These are phyloP conservation scores for Lynx canadensis DNA, from an alignment of 2,113 vertebrate species.

Conservation along the genomic window DNA sequence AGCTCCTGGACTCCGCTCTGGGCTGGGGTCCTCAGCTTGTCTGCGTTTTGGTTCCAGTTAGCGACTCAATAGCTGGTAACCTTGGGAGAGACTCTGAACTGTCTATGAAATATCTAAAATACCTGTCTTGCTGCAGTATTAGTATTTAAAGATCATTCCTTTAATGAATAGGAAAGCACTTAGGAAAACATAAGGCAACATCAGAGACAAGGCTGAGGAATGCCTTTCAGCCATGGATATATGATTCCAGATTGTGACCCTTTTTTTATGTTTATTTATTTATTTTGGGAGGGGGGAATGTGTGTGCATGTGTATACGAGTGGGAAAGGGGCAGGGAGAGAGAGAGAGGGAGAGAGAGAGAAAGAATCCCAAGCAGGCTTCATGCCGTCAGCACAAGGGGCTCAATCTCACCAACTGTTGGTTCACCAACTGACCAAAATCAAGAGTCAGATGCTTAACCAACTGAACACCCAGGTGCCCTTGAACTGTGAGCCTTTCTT, in stretches of 20 bases:
- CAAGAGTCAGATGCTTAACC: too few species aligned
- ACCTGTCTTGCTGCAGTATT: not conserved
- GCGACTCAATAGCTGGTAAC: not conserved
- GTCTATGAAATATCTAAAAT: not conserved
- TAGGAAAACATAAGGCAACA: constrained; percentile 38
- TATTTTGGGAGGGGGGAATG: too few species aligned
- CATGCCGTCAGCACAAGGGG: too few species aligned
- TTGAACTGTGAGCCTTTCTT: constrained; percentile 3
- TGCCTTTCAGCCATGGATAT: not conserved
- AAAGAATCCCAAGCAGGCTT: too few species aligned
- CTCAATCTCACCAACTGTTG: too few species aligned
- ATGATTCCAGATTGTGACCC: not conserved
- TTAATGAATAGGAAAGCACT: constrained; percentile 47
- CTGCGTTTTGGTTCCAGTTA: not conserved
- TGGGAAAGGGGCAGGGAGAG: too few species aligned
- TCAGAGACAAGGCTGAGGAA: constrained; percentile 29
- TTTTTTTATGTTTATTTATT: not conserved
- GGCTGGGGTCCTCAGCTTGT: not conserved
- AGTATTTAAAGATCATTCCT: constrained; percentile 34
- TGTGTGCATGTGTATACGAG: too few species aligned
- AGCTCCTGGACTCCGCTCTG: not conserved
- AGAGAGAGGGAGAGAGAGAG: too few species aligned
- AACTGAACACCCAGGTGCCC: too few species aligned
- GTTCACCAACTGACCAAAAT: too few species aligned
- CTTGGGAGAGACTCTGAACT: not conserved